These are phyloP conservation scores for Argya squamiceps DNA, from an alignment of 2,797 vertebrate species.

Conservation along the genomic window DNA sequence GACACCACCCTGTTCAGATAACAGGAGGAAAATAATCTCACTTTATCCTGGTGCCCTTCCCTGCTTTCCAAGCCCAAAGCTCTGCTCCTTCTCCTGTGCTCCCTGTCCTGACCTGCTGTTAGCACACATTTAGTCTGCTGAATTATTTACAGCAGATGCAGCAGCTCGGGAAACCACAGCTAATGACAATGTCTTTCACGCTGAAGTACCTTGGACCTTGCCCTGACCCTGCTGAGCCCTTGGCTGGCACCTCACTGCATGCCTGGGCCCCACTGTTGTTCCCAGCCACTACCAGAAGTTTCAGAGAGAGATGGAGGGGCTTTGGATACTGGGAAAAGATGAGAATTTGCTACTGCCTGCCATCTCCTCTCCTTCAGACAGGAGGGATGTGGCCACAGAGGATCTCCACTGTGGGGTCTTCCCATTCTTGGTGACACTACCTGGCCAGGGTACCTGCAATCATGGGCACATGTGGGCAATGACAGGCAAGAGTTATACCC, in stretches of 20 bases:
- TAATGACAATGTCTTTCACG: background rate
- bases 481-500: background rate
- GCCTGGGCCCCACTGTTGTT: fast-evolving
- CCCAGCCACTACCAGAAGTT: background rate
- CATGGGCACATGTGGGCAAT: background rate
- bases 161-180: background rate
- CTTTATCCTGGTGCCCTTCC: background rate
- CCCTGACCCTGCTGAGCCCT: background rate
- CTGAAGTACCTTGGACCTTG: background rate
- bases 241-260: background rate
- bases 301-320: background rate
- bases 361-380: background rate
- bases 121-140: background rate
- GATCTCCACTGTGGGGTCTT: background rate
- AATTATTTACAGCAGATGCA: background rate
- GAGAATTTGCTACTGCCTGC: background rate
- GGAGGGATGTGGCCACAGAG: background rate
- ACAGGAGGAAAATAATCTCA: background rate
- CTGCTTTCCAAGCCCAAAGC: background rate
- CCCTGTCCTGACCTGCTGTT: background rate
- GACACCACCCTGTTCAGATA: background rate
- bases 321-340: background rate
- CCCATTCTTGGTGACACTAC: background rate
- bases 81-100: background rate
- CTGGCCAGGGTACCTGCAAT: background rate